phyloP scores from a whole-genome alignment of 2,888 invertebrate genomes.

The Platynereis dumerilii region DNA sequence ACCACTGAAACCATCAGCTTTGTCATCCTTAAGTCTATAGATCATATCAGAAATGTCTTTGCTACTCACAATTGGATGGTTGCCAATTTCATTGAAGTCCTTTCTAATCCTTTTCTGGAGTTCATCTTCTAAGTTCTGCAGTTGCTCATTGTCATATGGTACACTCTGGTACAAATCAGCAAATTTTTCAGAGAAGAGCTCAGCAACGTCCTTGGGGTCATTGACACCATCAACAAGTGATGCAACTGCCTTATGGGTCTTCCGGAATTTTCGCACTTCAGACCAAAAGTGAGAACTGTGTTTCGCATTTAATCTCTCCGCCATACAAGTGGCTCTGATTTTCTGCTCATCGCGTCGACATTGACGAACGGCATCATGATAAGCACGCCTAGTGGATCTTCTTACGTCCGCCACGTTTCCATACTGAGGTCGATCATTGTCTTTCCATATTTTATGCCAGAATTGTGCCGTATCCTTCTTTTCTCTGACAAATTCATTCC shows the following conservation, averaged over 20 bases:
- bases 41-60: background rate
- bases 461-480: background rate
- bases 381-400: background rate
- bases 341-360: background rate
- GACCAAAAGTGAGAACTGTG: background rate
- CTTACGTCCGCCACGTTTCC: background rate
- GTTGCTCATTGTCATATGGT: background rate
- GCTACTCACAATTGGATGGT: background rate
- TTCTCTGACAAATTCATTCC: constrained; percentile 1
- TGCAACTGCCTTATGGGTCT: background rate
- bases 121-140: background rate
- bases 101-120: background rate
- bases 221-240: background rate
- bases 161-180: background rate
- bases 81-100: no score
- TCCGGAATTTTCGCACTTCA: background rate
- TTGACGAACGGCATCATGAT: background rate
- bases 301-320: background rate
- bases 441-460: background rate
- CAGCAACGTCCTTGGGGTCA: background rate
- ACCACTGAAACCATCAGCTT: background rate
- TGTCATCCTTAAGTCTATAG: background rate
- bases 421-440: background rate
- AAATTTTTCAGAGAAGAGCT: background rate
- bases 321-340: background rate